Evolutionary conservation across 2,113 vertebrate genomes (phyloP), one percentile per base, ranked within the genome.

Genomic region (Argyrosomus japonicus): DNA sequence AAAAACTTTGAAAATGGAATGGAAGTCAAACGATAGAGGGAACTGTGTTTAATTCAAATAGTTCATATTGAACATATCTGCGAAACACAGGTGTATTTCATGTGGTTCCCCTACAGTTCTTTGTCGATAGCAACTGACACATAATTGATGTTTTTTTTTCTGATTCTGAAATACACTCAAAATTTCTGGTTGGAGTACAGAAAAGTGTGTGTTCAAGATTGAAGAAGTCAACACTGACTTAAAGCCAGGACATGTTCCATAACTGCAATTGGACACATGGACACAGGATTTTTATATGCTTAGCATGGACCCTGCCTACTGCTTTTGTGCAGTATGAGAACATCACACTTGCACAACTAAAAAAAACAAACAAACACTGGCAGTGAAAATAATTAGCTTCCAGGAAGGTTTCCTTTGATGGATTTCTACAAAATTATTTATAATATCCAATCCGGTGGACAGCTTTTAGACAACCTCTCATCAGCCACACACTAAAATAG

Each of bases 1-100:
- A 57, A 68, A 61, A 68, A 61, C n/a, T 74, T 76, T 73, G 12
- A 67, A 61, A 84, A 64, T 32, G 23, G 50, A 64, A 23, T 65
- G 13, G 29, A 73, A 62, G 65, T 40, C 21, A 65, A 75, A 67
- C 62, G 51, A 58, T 27, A 68, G 29, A 47, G 36, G 40, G 25
- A 25, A 69, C 15, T 45, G 48, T 14, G 48, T 32, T n/a, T 7
- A 70, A 68, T 57, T 53, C 8, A 27, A 40, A 40, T 8, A 47
- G 12, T 47, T 14, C 45, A 47, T 47, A 45, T 3, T 13, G 6
- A 73, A 73, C 11, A 48, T 3, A 29, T 15, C 1, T 32, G 25
- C 56, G n/a, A 15, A 62, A 12, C 45, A 27, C 13, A 61, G 7
- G 21, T 4, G 25, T 2, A 23, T 50, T 61, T n/a, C 3, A 62